Conservation (phyloP, 2,888 invertebrate species). For the Mesorhabditis sp. region DNA sequence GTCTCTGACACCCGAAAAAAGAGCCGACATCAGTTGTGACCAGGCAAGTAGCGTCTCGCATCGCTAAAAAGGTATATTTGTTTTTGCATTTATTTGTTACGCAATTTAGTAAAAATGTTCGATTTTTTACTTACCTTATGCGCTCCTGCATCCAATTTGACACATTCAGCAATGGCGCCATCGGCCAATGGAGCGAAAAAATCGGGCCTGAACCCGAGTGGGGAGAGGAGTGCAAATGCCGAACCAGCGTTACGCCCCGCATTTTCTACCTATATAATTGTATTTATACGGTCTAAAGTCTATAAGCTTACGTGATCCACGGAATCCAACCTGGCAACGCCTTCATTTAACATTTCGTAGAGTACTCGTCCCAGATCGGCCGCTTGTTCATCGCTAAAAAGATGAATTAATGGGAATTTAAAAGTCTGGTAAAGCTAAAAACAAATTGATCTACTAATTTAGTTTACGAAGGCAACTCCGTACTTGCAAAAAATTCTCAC, state of each 20-base stretch:
- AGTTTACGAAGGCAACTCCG: constrained; percentile 25
- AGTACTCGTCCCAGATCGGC: neutral
- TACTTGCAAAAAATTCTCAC: constrained; percentile 39
- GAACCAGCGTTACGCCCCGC: constrained; percentile 43
- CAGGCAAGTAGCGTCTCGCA: constrained; percentile 55
- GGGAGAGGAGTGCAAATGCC: constrained; percentile 45
- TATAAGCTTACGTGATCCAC: neutral
- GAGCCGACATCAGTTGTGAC: constrained; percentile 51
- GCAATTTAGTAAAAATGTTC: neutral
- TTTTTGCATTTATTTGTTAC: constrained; percentile 4
- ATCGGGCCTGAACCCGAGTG: constrained; percentile 54
- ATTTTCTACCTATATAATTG: constrained; percentile 22
- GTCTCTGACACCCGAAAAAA: constrained; percentile 52
- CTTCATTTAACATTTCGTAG: neutral
- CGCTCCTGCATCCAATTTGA: constrained; percentile 49
- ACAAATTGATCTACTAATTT: neutral
- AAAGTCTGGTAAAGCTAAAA: no score
- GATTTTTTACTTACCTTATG: constrained; percentile 32
- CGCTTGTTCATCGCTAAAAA: neutral
- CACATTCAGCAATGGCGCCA: constrained; percentile 55
- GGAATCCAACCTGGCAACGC: neutral
- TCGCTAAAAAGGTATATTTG: constrained; percentile 15
- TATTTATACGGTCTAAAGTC: neutral
- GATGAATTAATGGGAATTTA: neutral
- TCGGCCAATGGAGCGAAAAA: constrained; percentile 53